Percentiles rank a stretch among this genome's conserved stretches.
These are phyloP conservation scores for Panagrolaimus sp. DNA, from an alignment of 1,140 invertebrate species.

Conservation along the genomic window DNA sequence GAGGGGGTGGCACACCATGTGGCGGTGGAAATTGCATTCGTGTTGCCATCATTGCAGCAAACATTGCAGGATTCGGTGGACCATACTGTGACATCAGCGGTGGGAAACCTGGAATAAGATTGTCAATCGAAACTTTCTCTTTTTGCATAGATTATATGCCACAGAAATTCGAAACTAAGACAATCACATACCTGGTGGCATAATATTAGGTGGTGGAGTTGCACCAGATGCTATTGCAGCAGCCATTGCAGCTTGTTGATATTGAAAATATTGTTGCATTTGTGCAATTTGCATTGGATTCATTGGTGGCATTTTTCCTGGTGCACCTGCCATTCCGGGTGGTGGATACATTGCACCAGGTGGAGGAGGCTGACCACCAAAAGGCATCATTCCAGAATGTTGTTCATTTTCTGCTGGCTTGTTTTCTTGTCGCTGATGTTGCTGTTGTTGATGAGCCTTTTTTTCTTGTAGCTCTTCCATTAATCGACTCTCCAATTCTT, in stretches of 20 bases:
- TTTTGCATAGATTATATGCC: no score
- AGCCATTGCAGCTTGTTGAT: neutral
- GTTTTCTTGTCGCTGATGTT: no score
- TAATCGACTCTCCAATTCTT: conserved; percentile 24
- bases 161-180: no score
- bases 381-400: no score
- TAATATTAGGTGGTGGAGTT: neutral
- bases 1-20: conserved; percentile 10
- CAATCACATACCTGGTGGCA: no score
- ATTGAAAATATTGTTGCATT: neutral
- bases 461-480: conserved; percentile 11
- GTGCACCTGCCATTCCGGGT: no score
- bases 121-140: no score
- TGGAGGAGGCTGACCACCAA: no score
- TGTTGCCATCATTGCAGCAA: neutral
- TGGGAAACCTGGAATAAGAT: no score
- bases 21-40: conserved; percentile 9
- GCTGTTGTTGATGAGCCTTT: no score
- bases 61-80: neutral
- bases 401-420: no score
- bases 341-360: no score
- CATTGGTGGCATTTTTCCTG: neutral
- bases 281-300: neutral
- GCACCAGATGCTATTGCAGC: neutral
- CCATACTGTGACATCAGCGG: neutral